Evolutionary conservation across 2,797 vertebrate species (phyloP).

Genomic region (Pogoniulus pusillus): DNA sequence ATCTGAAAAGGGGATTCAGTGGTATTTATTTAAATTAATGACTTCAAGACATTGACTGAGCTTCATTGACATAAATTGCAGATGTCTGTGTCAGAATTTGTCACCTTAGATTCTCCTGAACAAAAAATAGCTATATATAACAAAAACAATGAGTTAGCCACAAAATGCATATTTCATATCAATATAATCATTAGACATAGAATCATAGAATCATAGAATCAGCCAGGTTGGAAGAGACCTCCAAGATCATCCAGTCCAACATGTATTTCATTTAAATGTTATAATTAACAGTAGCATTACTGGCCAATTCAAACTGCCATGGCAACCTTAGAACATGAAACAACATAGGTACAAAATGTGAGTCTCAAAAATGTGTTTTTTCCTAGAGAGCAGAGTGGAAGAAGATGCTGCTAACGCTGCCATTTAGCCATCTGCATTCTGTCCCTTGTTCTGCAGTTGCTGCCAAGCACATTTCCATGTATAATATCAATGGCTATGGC

Average conservation of each 20-base stretch:
- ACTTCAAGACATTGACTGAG: background rate
- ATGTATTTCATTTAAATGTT: background rate
- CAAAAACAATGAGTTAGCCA: no score
- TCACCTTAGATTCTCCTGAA: background rate
- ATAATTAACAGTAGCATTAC: background rate
- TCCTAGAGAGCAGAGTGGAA: background rate
- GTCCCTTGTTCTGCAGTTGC: background rate
- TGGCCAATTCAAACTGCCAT: background rate
- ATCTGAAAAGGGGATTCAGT: background rate
- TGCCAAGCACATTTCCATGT: slow-evolving; percentile 33
- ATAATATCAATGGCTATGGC: background rate
- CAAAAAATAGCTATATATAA: no score
- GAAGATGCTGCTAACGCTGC: background rate
- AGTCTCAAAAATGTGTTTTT: slow-evolving; percentile 12
- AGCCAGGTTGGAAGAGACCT: no score
- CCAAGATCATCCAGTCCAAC: no score
- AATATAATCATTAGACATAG: background rate
- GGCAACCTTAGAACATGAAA: background rate
- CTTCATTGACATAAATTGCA: background rate
- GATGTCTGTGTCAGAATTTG: background rate
- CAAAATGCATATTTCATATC: background rate
- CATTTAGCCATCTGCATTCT: slow-evolving; percentile 31
- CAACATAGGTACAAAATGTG: background rate
- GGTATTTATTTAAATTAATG: background rate
- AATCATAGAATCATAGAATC: no score